phyloP scores from a whole-genome alignment of 2,797 vertebrate species.

The Ctenopoma multispine region DNA sequence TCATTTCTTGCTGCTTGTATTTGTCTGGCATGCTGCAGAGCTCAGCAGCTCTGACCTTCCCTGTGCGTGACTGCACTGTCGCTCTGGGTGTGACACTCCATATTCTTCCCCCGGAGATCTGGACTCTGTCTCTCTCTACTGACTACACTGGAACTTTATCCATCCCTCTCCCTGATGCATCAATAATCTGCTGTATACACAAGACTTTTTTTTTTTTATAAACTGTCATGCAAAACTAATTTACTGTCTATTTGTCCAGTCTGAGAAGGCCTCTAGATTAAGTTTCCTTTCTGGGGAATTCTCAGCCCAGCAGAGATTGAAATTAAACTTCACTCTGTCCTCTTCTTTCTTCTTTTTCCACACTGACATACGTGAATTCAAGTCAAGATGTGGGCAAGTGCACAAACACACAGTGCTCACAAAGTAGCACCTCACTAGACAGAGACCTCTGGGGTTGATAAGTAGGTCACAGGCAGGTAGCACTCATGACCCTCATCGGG shows the following conservation, averaged over 20 bases:
- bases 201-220: slow-evolving; percentile 78
- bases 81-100: slow-evolving; percentile 58
- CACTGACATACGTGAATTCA: slow-evolving; percentile 39
- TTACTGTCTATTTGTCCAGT: slow-evolving; percentile 86
- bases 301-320: slow-evolving; percentile 72
- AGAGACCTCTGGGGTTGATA: slow-evolving; percentile 43
- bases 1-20: slow-evolving; percentile 3
- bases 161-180: slow-evolving; percentile 72
- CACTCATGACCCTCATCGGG: slow-evolving; percentile 36
- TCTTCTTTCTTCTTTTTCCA: slow-evolving; percentile 52
- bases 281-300: slow-evolving; percentile 84
- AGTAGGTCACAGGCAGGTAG: slow-evolving; percentile 65
- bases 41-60: background rate
- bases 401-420: slow-evolving; percentile 29
- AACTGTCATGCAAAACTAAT: slow-evolving; percentile 84
- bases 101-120: slow-evolving; percentile 55
- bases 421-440: slow-evolving; percentile 56
- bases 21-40: slow-evolving; percentile 17
- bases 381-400: background rate
- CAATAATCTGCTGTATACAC: slow-evolving; percentile 81
- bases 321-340: slow-evolving; percentile 65
- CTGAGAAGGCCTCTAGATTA: slow-evolving; percentile 77
- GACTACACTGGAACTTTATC: slow-evolving; percentile 73
- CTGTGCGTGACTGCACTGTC: slow-evolving; percentile 50
- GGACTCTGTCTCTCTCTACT: slow-evolving; percentile 51